These are phyloP conservation scores for Solen grandis DNA, from an alignment of 1,140 invertebrate species.

Conservation along the genomic window DNA sequence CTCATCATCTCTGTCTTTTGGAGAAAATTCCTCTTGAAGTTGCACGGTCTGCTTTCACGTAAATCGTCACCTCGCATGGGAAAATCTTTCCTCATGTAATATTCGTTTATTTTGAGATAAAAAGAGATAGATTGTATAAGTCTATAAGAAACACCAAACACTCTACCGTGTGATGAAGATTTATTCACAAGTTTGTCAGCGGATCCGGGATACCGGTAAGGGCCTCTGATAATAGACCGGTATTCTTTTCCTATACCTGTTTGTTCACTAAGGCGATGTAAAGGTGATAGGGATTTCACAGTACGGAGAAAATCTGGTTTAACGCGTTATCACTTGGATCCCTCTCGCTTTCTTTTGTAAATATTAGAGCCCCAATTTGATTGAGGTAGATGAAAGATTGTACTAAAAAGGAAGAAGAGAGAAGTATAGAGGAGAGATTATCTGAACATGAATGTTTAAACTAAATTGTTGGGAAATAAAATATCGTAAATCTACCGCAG, in stretches of 20 bases:
- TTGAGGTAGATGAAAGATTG: neutral
- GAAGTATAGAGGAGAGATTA: too few species aligned
- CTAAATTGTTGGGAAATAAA: too few species aligned
- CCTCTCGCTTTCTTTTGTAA: neutral
- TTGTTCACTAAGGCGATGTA: neutral
- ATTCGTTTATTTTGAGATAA: conserved; percentile 44
- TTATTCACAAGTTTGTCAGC: conserved; percentile 36
- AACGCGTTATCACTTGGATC: neutral
- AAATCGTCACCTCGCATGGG: too few species aligned
- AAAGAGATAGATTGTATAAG: conserved; percentile 15
- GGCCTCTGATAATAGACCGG: neutral
- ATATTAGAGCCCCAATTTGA: neutral
- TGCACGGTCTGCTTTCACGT: too few species aligned
- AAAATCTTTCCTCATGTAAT: too few species aligned
- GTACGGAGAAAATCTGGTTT: neutral
- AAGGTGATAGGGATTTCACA: neutral
- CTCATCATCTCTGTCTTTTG: too few species aligned
- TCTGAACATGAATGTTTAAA: too few species aligned
- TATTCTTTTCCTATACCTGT: neutral
- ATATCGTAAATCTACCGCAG: too few species aligned
- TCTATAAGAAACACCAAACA: conserved; percentile 31
- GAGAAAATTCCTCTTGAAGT: too few species aligned
- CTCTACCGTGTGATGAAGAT: conserved; percentile 28
- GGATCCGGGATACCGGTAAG: conserved; percentile 21
- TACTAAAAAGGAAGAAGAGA: too few species aligned